phyloP scores from a whole-genome alignment of 2,113 vertebrate genomes.

The Felis catus region F.catus_Fca126_mat1.0 CM031424.1:1289001-1289500 shows the following conservation, averaged over 20 bases:
- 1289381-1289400: not conserved
- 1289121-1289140: not conserved
- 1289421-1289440: not conserved
- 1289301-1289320: not conserved
- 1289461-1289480: conserved; percentile 37
- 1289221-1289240: not conserved
- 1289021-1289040: too few species aligned
- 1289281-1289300: not conserved
- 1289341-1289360: not conserved
- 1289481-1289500: conserved; percentile 23
- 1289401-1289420: not conserved
- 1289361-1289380: not conserved
- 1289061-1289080: not conserved
- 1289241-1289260: not conserved
- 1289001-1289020: not conserved
- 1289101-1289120: not conserved
- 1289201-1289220: not conserved
- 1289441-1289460: conserved; percentile 6
- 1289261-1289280: not conserved
- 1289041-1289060: not conserved
- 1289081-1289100: not conserved
- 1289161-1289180: too few species aligned
- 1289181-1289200: not conserved
- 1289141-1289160: not conserved
- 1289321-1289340: not conserved